Percentiles rank a stretch among this genome's conserved stretches.
Conservation (phyloP, 1,140 invertebrate species). For the Magallana gigas region DNA sequence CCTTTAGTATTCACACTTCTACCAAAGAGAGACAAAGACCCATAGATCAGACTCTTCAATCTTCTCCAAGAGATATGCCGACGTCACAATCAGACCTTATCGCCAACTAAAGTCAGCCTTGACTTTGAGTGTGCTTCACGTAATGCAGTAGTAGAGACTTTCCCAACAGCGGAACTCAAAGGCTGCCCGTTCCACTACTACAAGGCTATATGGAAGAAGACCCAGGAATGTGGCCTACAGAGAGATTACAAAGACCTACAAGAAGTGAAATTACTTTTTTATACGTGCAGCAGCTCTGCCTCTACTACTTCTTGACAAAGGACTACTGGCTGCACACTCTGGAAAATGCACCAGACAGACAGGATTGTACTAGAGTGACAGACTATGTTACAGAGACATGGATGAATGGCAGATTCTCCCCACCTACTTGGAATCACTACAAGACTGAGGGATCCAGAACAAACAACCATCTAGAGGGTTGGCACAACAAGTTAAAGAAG, state of each 20-base stretch:
- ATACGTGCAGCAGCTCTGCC: slow-evolving; percentile 19
- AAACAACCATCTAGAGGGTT: slow-evolving; percentile 45
- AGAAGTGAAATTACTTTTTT: slow-evolving; percentile 13
- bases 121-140: not conserved
- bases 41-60: not conserved
- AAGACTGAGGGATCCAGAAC: slow-evolving; percentile 36
- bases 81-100: not conserved
- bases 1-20: not conserved
- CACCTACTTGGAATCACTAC: slow-evolving; percentile 41
- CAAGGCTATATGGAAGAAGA: slow-evolving; percentile 24
- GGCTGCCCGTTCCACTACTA: not conserved
- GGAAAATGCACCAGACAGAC: not conserved
- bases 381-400: slow-evolving; percentile 45
- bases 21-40: not conserved
- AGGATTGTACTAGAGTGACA: not conserved
- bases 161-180: not conserved
- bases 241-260: not conserved
- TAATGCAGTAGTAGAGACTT: not conserved
- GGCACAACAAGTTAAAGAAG: slow-evolving; percentile 45
- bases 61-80: not conserved
- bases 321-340: slow-evolving; percentile 31
- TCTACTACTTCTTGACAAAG: not conserved
- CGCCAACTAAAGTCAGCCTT: not conserved
- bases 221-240: not conserved
- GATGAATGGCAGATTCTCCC: slow-evolving; percentile 17